Evolutionary conservation across 2,797 vertebrate genomes (phyloP), one percentile per base, ranked within the genome.

Genomic region (Cryptoprocta ferox): DNA sequence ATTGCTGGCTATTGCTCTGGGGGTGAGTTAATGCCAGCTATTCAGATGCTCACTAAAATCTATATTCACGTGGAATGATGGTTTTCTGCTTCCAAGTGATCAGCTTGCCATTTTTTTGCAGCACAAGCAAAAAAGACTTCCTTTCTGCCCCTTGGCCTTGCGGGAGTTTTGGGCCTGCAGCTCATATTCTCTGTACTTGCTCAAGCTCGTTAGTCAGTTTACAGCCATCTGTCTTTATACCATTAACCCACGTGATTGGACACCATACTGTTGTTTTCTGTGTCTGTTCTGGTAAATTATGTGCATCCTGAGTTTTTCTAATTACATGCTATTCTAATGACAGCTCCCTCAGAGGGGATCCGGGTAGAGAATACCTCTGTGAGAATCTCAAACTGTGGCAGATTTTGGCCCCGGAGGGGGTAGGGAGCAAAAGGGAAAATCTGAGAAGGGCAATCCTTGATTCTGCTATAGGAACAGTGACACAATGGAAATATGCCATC

Each of bases 1-100:
- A 66, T 88, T 95, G 86, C 97, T 97, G 97, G 79, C 96, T 96
- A 3, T 95, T 71, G 70, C 87, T 92, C 59, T 87, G 16, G 86
- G 32, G 83, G 12, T 92, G 71, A 79, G 78, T 21, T 86, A 82
- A 42, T 11, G 96, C 80, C 89, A 95, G 94, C 63, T 96, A 73
- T 90, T 97, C 61, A 37, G 78, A 76, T 6, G 2, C 63, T 88
- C 26, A 26, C 48, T 89, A 73, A 96, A 91, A 95, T 79, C 42
- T 66, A 32, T 89, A 65, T 95, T 96, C 4, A 0, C 19, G 13
- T 45, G 65, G 68, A 95, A 89, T 63, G 42, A 73, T 90, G 84
- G 81, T 71, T 93, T 95, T 94, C 35, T 91, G 73, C 50, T 96
- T 94, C 63, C 53, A 91, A 70, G 39, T 50, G 84, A 96, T 88